These are phyloP conservation scores for Neomorphus geoffroyi DNA, from an alignment of 2,797 vertebrate genomes.

Conservation along the genomic window DNA sequence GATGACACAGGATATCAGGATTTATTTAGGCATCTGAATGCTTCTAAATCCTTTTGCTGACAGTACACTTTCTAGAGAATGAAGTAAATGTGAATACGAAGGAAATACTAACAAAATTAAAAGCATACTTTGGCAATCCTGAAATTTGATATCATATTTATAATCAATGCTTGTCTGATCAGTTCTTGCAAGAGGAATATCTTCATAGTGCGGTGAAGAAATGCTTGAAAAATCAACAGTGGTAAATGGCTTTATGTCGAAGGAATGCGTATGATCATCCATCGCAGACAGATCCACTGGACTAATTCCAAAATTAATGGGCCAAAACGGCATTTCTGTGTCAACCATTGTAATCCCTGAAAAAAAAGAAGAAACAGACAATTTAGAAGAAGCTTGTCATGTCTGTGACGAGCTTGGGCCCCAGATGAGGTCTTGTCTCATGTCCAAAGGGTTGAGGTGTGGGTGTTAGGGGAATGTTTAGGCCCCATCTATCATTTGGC, in stretches of 20 bases:
- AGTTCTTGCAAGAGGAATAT: constrained; percentile 80
- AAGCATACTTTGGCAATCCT: constrained; percentile 81
- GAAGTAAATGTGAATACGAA: background rate
- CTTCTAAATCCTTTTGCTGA: background rate
- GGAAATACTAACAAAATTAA: background rate
- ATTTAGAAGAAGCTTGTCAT: background rate
- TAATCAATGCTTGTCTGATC: constrained; percentile 87
- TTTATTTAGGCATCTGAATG: background rate
- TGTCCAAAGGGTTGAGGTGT: fast-evolving
- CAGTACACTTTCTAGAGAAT: background rate
- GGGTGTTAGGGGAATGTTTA: background rate
- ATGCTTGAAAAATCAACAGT: constrained; percentile 89
- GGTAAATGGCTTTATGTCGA: constrained; percentile 93
- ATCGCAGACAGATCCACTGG: constrained; percentile 87
- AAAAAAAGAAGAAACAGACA: background rate
- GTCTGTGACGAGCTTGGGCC: background rate
- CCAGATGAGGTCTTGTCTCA: background rate
- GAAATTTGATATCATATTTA: constrained; percentile 88
- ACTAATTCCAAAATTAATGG: constrained; percentile 89
- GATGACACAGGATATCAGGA: background rate
- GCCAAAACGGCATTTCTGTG: constrained; percentile 96
- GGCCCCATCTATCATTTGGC: background rate
- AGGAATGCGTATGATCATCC: constrained; percentile 88
- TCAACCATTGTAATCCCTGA: constrained; percentile 90
- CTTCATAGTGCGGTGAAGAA: constrained; percentile 84